Conservation (phyloP, 2,888 invertebrate genomes). For the Drosophila fulvimacula region DNA sequence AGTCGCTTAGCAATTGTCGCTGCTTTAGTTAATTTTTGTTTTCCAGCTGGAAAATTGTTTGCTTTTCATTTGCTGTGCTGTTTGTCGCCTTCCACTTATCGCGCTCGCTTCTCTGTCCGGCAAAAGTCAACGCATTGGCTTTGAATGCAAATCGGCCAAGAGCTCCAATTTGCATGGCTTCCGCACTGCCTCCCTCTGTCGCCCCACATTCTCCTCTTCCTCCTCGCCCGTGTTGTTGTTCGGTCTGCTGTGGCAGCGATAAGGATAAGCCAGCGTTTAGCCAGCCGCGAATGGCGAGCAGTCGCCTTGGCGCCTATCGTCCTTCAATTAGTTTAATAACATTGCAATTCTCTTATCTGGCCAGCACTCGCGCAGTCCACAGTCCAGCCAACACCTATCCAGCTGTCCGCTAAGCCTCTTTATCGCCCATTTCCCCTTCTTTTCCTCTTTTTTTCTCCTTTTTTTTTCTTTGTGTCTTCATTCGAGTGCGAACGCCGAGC, state of each 20-base stretch:
- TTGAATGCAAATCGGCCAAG: constrained; percentile 70
- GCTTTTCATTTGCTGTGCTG: constrained; percentile 65
- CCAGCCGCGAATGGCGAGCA: constrained; percentile 11
- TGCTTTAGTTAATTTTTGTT: constrained; percentile 49
- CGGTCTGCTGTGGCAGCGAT: constrained; percentile 52
- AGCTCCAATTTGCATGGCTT: constrained; percentile 73
- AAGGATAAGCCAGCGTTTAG: constrained; percentile 50
- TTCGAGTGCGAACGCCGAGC: constrained; percentile 9
- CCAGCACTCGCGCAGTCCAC: constrained; percentile 25
- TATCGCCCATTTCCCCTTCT: constrained; percentile 26
- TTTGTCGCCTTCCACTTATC: constrained; percentile 21
- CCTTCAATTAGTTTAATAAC: constrained; percentile 80
- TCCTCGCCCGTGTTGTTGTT: constrained; percentile 23
- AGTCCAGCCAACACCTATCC: constrained; percentile 33
- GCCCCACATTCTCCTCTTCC: constrained; percentile 1
- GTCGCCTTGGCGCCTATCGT: constrained; percentile 62
- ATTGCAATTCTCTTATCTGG: constrained; percentile 68
- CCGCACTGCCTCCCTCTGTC: not conserved
- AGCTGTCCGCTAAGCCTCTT: constrained; percentile 52
- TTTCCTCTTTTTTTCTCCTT: not conserved
- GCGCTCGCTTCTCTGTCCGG: constrained; percentile 32
- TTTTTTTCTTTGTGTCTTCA: not conserved
- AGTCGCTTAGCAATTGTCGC: constrained; percentile 49
- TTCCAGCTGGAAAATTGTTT: constrained; percentile 58
- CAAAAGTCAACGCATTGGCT: constrained; percentile 76